These are phyloP conservation scores for Halocynthia aurantium DNA, from an alignment of 23 tunicate genomes.

Conservation along the genomic window DNA sequence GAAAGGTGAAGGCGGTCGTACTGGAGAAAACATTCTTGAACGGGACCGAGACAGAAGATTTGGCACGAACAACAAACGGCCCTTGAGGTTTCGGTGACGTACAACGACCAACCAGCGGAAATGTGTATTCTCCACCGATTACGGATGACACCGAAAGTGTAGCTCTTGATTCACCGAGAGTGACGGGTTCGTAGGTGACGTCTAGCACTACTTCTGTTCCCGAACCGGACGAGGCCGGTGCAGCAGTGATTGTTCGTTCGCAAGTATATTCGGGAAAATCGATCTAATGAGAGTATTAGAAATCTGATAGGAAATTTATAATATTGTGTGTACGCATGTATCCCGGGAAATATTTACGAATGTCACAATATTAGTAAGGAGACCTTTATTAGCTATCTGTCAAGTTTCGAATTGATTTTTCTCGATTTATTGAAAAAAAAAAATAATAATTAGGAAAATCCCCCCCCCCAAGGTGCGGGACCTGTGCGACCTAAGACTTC, in stretches of 20 bases:
- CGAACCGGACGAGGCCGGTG: conserved; percentile 86
- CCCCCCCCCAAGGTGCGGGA: no score
- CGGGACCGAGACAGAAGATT: conserved; percentile 69
- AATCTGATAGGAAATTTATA: no score
- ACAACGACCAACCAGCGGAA: conserved; percentile 78
- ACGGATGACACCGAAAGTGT: conserved; percentile 66
- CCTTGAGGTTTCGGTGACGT: conserved; percentile 88
- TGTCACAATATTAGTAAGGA: no score
- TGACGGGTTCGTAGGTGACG: conserved; percentile 82
- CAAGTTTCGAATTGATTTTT: no score
- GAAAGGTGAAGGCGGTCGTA: conserved; percentile 49
- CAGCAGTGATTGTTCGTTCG: conserved; percentile 75
- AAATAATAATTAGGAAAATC: no score
- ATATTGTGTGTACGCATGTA: no score
- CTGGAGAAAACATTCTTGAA: conserved; percentile 71
- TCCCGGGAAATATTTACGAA: no score
- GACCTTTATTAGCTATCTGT: no score
- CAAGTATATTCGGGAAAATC: conserved; percentile 53
- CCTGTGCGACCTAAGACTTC: no score
- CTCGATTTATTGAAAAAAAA: no score
- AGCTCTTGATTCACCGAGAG: conserved; percentile 53
- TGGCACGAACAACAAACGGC: conserved; percentile 78
- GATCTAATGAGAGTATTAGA: conserved; percentile 21
- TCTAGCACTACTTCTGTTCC: conserved; percentile 91
- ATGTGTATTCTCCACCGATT: conserved; percentile 84